Percentiles rank a stretch among this genome's conserved stretches.
These are phyloP conservation scores for Nebria salina DNA, from an alignment of 2,888 invertebrate genomes.

Conservation along the genomic window DNA sequence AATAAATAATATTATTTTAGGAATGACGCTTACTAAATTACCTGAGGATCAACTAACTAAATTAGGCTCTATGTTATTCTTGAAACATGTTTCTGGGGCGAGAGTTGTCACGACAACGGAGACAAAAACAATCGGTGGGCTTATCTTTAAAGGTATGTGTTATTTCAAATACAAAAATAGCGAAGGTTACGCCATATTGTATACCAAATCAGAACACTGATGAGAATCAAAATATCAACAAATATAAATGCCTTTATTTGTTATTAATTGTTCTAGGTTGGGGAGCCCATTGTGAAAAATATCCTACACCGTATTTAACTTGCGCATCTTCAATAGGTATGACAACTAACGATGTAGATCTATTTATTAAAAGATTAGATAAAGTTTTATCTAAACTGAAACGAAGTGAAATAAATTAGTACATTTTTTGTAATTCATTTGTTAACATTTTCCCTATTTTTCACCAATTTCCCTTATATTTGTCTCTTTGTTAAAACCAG, in stretches of 20 bases:
- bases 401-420: slow-evolving; percentile 26
- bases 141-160: slow-evolving; percentile 67
- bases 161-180: background rate
- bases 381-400: slow-evolving; percentile 65
- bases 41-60: slow-evolving; percentile 66
- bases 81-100: slow-evolving; percentile 77
- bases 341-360: slow-evolving; percentile 72
- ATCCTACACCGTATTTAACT: slow-evolving; percentile 74
- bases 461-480: too few species aligned
- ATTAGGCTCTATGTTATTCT: slow-evolving; percentile 78
- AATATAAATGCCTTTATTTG: background rate
- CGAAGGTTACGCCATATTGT: too few species aligned
- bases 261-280: slow-evolving; percentile 65
- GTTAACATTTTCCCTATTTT: background rate
- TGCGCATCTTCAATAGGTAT: slow-evolving; percentile 79
- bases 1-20: slow-evolving; percentile 50
- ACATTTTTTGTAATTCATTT: background rate
- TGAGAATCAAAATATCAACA: background rate
- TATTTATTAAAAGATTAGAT: slow-evolving; percentile 72
- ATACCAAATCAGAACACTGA: too few species aligned
- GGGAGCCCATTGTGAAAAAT: slow-evolving; percentile 73
- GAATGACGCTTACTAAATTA: slow-evolving; percentile 62
- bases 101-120: slow-evolving; percentile 69
- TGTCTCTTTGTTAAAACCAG: too few species aligned
- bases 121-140: slow-evolving; percentile 66